Conservation (phyloP, 2,113 vertebrate species). For the Otus sunia region DNA sequence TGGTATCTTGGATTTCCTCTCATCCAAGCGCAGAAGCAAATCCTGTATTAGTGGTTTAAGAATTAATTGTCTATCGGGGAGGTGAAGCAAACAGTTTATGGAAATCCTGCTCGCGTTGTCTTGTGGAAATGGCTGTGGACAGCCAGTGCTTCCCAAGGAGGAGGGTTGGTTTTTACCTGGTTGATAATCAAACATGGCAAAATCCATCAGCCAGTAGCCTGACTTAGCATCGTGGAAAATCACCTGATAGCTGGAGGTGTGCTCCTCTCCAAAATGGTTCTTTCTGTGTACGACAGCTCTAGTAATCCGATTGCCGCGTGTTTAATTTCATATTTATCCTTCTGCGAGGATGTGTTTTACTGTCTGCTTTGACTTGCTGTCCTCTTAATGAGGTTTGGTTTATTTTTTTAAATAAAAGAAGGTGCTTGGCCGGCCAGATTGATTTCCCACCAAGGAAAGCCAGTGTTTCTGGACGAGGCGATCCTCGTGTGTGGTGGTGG, state of each 20-base stretch:
- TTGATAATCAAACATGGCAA: slow-evolving; percentile 4
- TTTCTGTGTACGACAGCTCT: neutral
- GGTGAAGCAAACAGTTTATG: neutral
- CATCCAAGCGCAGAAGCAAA: neutral
- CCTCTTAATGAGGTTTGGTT: neutral
- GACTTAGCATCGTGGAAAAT: slow-evolving; percentile 19
- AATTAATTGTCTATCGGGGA: neutral
- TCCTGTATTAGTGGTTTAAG: neutral
- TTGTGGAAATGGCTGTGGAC: neutral
- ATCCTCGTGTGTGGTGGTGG: accelerated
- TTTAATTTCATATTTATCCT: neutral
- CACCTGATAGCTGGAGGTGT: neutral
- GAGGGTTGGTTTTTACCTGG: neutral
- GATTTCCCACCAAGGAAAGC: neutral
- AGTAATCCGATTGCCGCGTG: neutral
- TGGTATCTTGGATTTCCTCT: neutral
- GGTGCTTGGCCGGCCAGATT: neutral
- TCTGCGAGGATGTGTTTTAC: neutral
- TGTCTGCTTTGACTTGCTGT: neutral
- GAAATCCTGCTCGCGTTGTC: neutral
- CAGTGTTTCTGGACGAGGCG: neutral
- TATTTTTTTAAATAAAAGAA: neutral
- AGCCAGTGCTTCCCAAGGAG: neutral
- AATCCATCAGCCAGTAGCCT: neutral
- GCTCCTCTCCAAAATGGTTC: neutral